Base-by-base conservation (phyloP, 2,888 invertebrate species). In the Nomada fucata region DNA sequence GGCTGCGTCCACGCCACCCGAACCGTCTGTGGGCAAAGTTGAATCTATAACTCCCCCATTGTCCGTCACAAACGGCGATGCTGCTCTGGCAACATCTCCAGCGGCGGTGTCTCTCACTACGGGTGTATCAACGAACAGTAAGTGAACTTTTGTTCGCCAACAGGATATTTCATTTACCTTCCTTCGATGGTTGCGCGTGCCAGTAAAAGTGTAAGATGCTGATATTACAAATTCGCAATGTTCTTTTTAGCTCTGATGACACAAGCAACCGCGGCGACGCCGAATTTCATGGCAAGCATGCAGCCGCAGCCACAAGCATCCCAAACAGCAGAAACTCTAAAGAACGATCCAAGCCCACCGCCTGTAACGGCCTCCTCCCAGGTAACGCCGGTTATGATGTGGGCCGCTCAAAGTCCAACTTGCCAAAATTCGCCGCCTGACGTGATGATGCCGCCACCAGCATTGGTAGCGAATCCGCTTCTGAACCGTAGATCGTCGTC, bases 401-500 rank as follows among this genome's bases (percentile, higher is more conserved):
- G 93, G 93, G 82, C 92, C 7, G 52, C 88, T 9, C 89, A 88
- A 20, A 82, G 85, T 53, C 59, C 87, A 0, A 87, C 76, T 68
- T 91, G 91, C 81, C 91, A 90, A 55, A 88, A 82, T 23, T 76
- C 90, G 0, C 76, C 95, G 83, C 93, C 96, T 88, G 95, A 96
- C 91, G 96, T 96, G 94, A 96, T 96, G 96, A 96, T 96, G 90
- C 96, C 96, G 73, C 96, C 96, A 2, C 95, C 95, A 23, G 95
- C 94, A 73, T 95, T 96, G 79, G 94, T 95, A 89, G 95, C 96
- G 50, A 95, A 95, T 83, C 95, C 93, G 2, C 88, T 93, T 29
- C 79, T 93, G 15, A 90, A 82, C 23, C 88, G 97, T 26, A 94
- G 97, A 9, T 95, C 96, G 42, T 94, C 95, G 20, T 94, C 95